These are phyloP conservation scores for Spicauda simplicius DNA, from an alignment of 2,888 invertebrate genomes.

Conservation along the genomic window DNA sequence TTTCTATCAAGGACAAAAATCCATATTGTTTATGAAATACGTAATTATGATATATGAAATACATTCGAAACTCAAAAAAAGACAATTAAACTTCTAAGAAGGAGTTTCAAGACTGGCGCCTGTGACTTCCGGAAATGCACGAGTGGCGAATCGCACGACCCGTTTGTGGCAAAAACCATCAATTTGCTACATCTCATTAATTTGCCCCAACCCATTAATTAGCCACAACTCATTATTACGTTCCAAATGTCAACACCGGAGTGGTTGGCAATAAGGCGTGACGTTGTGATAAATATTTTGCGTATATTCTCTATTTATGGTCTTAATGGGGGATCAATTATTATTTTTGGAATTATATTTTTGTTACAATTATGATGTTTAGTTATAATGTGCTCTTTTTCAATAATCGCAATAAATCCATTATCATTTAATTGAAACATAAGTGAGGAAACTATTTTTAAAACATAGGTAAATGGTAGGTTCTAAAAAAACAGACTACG, in stretches of 20 bases:
- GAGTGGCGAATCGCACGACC: slow-evolving; percentile 63
- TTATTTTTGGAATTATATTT: background rate
- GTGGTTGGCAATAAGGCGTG: slow-evolving; percentile 61
- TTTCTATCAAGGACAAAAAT: no score
- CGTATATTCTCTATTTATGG: slow-evolving; percentile 43
- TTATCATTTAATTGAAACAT: no score
- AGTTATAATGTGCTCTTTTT: no score
- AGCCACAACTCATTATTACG: slow-evolving; percentile 62
- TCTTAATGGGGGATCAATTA: slow-evolving; percentile 3
- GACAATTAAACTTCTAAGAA: background rate
- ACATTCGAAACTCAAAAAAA: background rate
- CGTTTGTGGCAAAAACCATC: slow-evolving; percentile 52
- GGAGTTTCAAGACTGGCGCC: slow-evolving; percentile 46
- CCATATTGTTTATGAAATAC: no score
- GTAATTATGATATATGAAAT: no score
- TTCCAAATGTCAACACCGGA: slow-evolving; percentile 68
- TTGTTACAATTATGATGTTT: no score
- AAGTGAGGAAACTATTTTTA: no score
- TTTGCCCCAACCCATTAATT: slow-evolving; percentile 51
- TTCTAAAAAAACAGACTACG: no score
- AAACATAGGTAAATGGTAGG: no score
- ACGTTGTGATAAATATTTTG: slow-evolving; percentile 52
- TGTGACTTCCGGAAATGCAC: slow-evolving; percentile 60
- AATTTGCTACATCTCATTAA: slow-evolving; percentile 57
- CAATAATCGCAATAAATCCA: no score